Percentiles rank a stretch among this genome's conserved stretches.
Conservation (phyloP, 2,888 invertebrate genomes). For the Orthosia gothica region DNA sequence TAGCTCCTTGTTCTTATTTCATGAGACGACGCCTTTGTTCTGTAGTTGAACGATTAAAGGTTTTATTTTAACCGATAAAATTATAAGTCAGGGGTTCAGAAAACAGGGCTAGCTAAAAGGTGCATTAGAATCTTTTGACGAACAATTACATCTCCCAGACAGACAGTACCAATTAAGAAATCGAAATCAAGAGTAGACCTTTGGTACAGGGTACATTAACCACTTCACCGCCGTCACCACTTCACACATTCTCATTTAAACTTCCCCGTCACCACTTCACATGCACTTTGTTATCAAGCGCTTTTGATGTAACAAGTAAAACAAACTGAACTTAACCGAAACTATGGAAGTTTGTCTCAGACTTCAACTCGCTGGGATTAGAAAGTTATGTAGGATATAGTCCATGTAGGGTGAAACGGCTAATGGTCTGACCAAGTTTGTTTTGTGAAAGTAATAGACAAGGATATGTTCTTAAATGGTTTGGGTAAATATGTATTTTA, state of each 20-base stretch:
- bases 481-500: not conserved
- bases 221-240: not conserved
- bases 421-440: constrained; percentile 37
- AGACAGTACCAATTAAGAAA: not conserved
- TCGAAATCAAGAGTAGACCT: not conserved
- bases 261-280: constrained; percentile 23
- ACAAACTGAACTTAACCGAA: constrained; percentile 50
- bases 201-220: not conserved
- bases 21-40: too few species aligned
- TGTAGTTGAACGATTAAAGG: too few species aligned
- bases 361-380: constrained; percentile 48
- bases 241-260: constrained; percentile 25
- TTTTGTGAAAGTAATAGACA: constrained; percentile 7
- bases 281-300: constrained; percentile 48
- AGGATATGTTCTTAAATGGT: constrained; percentile 4
- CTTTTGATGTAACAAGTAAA: constrained; percentile 48
- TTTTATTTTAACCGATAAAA: too few species aligned
- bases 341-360: constrained; percentile 51
- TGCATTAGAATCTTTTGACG: too few species aligned
- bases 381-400: constrained; percentile 44
- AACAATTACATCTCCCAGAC: too few species aligned
- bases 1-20: too few species aligned
- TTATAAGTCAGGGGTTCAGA: too few species aligned
- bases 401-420: constrained; percentile 26
- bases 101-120: too few species aligned